A percentile compares a stretch with the other conserved stretches of the same genome.
phyloP scores from a whole-genome alignment of 2,113 vertebrate genomes.

The Oceanodroma tethys region DNA sequence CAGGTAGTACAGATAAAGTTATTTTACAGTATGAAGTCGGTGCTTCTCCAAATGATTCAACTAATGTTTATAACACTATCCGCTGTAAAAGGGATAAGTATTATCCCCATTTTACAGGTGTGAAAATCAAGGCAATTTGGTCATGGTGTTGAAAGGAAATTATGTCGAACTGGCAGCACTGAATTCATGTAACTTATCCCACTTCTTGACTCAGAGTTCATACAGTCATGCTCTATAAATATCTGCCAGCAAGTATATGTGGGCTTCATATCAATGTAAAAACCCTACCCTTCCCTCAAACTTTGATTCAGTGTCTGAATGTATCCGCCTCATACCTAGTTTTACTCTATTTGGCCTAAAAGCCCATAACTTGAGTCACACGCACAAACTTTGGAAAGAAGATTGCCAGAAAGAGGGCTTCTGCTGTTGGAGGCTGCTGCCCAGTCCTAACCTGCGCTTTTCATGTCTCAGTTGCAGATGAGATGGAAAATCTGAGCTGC shows the following conservation, averaged over 20 bases:
- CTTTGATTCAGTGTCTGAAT: not conserved
- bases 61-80: not conserved
- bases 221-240: constrained; percentile 12
- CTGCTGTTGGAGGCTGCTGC: not conserved
- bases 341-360: not conserved
- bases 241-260: not conserved
- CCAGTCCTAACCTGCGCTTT: not conserved
- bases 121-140: constrained; percentile 5
- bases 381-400: not conserved
- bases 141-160: constrained; percentile 38
- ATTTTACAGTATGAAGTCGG: not conserved
- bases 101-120: not conserved
- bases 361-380: not conserved
- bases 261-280: not conserved
- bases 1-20: not conserved
- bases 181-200: constrained; percentile 32
- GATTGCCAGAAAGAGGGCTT: not conserved
- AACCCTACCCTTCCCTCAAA: not conserved
- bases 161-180: not conserved
- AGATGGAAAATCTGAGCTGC: constrained; percentile 22
- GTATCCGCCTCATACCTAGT: not conserved
- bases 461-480: not conserved
- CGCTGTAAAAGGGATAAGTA: not conserved
- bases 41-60: not conserved
- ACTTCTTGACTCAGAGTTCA: not conserved